Conservation (phyloP, 2,797 vertebrate genomes). For the Sparus aurata region DNA sequence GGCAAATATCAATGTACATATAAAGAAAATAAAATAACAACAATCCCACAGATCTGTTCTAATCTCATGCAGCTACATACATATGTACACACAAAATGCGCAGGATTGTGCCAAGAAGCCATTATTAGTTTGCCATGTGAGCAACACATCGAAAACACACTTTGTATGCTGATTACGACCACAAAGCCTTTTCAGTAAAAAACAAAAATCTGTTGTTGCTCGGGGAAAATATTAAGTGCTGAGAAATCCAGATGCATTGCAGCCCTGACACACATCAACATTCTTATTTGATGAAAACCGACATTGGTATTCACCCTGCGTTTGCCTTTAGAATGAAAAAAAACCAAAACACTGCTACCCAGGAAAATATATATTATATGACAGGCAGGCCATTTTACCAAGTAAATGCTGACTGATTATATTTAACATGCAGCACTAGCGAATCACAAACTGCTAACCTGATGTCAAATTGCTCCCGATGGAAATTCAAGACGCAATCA, state of each 20-base stretch:
- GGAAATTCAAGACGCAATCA: conserved; percentile 73
- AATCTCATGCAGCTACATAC: conserved; percentile 6
- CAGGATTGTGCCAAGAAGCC: conserved; percentile 24
- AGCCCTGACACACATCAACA: conserved; percentile 63
- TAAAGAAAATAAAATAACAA: too few species aligned
- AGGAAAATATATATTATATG: conserved; percentile 62
- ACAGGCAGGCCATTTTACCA: conserved; percentile 71
- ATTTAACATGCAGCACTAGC: conserved; percentile 77
- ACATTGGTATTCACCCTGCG: conserved; percentile 70
- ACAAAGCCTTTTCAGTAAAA: conserved; percentile 37
- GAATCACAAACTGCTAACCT: conserved; percentile 78
- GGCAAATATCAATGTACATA: too few species aligned
- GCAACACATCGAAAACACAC: conserved; percentile 17
- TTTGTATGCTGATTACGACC: conserved; percentile 30
- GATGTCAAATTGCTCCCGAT: conserved; percentile 70
- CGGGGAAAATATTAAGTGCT: conserved; percentile 34
- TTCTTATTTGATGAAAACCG: conserved; percentile 67
- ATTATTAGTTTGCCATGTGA: conserved; percentile 11
- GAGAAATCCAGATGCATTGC: conserved; percentile 48
- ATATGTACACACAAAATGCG: conserved; percentile 1
- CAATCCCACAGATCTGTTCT: too few species aligned
- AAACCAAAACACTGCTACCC: conserved; percentile 31
- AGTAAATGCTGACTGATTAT: conserved; percentile 81
- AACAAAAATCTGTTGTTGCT: conserved; percentile 42
- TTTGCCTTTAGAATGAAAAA: conserved; percentile 54